Percentiles rank a stretch among this genome's conserved stretches.
Conservation (phyloP, 2,888 invertebrate genomes). For the Cheilosia pagana region DNA sequence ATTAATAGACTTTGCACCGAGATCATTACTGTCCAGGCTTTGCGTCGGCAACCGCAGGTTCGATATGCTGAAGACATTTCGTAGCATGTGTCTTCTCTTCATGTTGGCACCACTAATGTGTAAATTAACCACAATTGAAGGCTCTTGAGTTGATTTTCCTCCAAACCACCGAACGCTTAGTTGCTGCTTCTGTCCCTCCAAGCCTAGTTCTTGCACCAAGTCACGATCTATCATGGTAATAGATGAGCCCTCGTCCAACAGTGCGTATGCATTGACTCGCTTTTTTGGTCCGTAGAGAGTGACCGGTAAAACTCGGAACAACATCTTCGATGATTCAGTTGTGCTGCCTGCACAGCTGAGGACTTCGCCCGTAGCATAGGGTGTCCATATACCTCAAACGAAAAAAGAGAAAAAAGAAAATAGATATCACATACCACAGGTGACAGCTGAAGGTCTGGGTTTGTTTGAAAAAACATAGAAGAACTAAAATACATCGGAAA, state of each 20-base stretch:
- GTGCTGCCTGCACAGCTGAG: slow-evolving; percentile 15
- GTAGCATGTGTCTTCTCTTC: slow-evolving; percentile 15
- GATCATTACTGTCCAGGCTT: slow-evolving; percentile 25
- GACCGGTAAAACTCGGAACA: slow-evolving; percentile 53
- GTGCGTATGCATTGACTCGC: slow-evolving; percentile 17
- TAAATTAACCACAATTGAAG: slow-evolving; percentile 39
- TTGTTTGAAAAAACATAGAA: too few relatives aligned
- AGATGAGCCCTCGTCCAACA: slow-evolving; percentile 49
- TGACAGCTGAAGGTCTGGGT: too few relatives aligned
- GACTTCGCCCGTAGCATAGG: slow-evolving; percentile 3
- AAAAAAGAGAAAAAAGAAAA: too few relatives aligned
- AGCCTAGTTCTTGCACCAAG: slow-evolving; percentile 33
- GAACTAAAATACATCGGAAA: too few relatives aligned
- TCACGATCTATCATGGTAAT: slow-evolving; percentile 46
- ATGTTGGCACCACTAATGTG: slow-evolving; percentile 43
- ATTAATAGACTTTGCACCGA: not conserved
- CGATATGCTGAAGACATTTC: slow-evolving; percentile 14
- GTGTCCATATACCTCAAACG: too few relatives aligned
- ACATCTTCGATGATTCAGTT: slow-evolving; percentile 1
- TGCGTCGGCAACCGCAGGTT: slow-evolving; percentile 48
- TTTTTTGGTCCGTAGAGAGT: slow-evolving; percentile 37
- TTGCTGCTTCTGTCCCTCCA: slow-evolving; percentile 33
- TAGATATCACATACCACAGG: too few relatives aligned
- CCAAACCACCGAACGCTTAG: slow-evolving; percentile 56
- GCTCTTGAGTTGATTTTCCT: slow-evolving; percentile 29